A percentile compares a stretch with the other conserved stretches of the same genome.
Evolutionary conservation across 1,140 invertebrate genomes (phyloP).

Genomic region (Hyphantria cunea): DNA sequence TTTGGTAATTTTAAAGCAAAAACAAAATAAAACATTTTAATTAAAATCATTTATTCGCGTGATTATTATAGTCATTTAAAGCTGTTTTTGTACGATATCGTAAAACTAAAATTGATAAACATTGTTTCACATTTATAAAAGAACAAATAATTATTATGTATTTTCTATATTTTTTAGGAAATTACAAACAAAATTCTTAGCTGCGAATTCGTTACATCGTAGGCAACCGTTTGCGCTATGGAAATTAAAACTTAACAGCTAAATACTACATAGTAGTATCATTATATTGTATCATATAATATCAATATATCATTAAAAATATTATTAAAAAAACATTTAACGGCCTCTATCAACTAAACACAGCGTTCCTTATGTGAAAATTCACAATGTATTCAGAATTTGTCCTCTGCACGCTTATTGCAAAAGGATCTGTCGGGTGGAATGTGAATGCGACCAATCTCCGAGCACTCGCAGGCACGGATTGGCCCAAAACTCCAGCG

Average conservation of each 20-base stretch:
- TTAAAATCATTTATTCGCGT: no score
- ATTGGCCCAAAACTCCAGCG: slow-evolving; percentile 86
- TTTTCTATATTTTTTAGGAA: no score
- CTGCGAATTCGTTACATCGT: not conserved
- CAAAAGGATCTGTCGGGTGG: slow-evolving; percentile 97
- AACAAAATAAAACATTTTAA: no score
- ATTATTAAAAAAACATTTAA: not conserved
- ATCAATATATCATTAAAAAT: slow-evolving; percentile 2
- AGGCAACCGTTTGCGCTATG: not conserved
- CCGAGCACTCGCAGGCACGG: slow-evolving; percentile 82
- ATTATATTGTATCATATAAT: slow-evolving; percentile 1
- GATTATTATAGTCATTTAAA: no score
- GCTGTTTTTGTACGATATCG: no score
- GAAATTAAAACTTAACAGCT: not conserved
- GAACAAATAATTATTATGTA: no score
- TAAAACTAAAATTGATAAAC: no score
- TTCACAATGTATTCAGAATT: slow-evolving; percentile 98
- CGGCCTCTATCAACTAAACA: slow-evolving; percentile 51
- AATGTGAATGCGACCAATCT: slow-evolving; percentile 98
- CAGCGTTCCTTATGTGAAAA: slow-evolving; percentile 90
- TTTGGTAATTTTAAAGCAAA: no score
- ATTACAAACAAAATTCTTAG: not conserved
- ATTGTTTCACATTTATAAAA: no score
- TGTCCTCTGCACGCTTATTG: slow-evolving; percentile 96
- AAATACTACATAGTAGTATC: slow-evolving; percentile 26